phyloP scores from a whole-genome alignment of 2,888 invertebrate species.

The Heteromyza rotundicornis region DNA sequence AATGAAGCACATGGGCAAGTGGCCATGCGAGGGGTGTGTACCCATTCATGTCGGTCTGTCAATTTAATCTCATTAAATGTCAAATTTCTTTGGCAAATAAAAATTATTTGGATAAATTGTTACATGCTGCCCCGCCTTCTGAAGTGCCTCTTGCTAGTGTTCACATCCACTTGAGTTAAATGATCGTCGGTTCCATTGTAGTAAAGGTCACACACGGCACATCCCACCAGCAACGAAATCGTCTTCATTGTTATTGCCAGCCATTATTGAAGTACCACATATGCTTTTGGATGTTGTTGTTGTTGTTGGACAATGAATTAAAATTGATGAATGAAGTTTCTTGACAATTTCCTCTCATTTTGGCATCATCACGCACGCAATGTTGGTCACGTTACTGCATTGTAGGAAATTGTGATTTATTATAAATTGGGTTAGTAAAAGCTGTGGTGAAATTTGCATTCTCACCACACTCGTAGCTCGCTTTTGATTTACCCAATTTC shows the following conservation, averaged over 20 bases:
- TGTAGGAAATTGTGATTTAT: slow-evolving; percentile 46
- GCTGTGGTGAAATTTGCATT: no score
- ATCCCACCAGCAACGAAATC: not conserved
- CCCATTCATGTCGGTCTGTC: not conserved
- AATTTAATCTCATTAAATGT: not conserved
- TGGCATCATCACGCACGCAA: no score
- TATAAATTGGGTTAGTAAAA: slow-evolving; percentile 54
- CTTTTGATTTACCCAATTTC: no score
- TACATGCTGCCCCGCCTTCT: not conserved
- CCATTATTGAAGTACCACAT: no score
- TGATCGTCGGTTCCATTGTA: not conserved
- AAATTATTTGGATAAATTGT: slow-evolving; percentile 1
- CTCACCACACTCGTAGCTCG: no score
- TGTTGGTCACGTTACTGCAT: no score
- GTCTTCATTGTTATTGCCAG: not conserved
- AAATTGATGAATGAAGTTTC: no score
- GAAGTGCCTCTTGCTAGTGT: not conserved
- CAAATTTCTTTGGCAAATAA: not conserved
- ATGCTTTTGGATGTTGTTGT: no score
- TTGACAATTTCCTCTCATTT: no score
- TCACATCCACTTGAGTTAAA: slow-evolving; percentile 3
- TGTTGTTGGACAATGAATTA: no score
- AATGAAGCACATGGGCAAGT: not conserved
- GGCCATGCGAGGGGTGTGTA: not conserved
- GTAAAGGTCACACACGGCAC: not conserved